phyloP scores from a whole-genome alignment of 2,113 vertebrate species.

The Myrmophylax atrothorax region DNA sequence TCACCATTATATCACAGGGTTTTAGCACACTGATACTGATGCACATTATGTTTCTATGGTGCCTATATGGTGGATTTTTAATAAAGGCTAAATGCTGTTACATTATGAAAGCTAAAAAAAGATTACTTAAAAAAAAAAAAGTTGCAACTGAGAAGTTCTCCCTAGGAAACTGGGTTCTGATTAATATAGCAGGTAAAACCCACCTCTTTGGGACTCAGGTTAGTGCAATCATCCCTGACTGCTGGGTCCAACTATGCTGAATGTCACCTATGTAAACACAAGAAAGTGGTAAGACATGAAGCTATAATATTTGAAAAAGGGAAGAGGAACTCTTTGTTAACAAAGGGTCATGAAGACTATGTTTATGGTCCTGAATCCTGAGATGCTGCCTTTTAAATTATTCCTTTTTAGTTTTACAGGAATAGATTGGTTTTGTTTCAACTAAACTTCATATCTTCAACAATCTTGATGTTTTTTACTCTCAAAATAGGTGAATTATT shows the following conservation, averaged over 20 bases:
- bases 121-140: accelerated
- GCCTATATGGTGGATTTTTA: not conserved
- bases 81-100: not conserved
- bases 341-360: not conserved
- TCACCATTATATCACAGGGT: not conserved
- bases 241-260: not conserved
- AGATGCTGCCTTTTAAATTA: not conserved
- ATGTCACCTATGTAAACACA: not conserved
- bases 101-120: not conserved
- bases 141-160: not conserved
- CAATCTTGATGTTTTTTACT: not conserved
- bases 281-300: not conserved
- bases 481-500: not conserved
- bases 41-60: not conserved
- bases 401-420: not conserved
- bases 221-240: not conserved
- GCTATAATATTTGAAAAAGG: not conserved
- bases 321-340: not conserved
- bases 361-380: not conserved
- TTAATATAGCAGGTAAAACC: not conserved
- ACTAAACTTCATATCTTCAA: not conserved
- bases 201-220: not conserved
- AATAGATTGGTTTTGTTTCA: not conserved
- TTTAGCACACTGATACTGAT: not conserved
- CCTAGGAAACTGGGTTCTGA: not conserved